Evolutionary conservation across 1,140 invertebrate genomes (phyloP).

Genomic region (Trissolcus basalis): DNA sequence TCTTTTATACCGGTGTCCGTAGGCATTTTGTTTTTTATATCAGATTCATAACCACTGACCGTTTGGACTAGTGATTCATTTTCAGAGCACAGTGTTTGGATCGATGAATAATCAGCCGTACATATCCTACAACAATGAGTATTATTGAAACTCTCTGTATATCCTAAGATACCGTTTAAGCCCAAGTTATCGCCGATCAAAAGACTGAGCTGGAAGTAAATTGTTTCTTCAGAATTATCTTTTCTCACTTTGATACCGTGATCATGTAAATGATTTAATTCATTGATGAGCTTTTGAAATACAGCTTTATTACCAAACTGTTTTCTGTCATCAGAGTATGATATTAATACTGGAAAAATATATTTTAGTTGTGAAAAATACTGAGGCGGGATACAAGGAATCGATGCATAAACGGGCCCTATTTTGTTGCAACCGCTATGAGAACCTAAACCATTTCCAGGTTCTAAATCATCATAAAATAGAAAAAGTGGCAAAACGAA

Average conservation of each 20-base stretch:
- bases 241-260: neutral
- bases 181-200: neutral
- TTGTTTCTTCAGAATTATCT: neutral
- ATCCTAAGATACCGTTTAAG: constrained; percentile 19
- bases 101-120: neutral
- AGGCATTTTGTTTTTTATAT: constrained; percentile 5
- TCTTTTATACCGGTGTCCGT: constrained; percentile 12
- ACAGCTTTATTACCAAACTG: neutral
- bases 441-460: too few species aligned
- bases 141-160: constrained; percentile 10
- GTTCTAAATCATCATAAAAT: too few species aligned
- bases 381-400: constrained; percentile 5
- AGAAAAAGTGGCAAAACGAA: too few species aligned
- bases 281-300: constrained; percentile 1
- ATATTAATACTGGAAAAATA: constrained; percentile 10
- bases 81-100: constrained; percentile 10
- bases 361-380: constrained; percentile 6
- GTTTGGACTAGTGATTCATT: constrained; percentile 5
- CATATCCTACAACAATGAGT: constrained; percentile 22
- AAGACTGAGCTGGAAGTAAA: constrained; percentile 9
- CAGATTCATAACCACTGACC: constrained; percentile 15
- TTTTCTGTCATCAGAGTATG: constrained; percentile 10
- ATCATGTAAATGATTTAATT: constrained; percentile 6
- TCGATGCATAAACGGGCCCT: too few species aligned
- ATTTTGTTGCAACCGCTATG: too few species aligned